Conservation (phyloP, 2,113 vertebrate genomes). For the Ceyx margarethae region DNA sequence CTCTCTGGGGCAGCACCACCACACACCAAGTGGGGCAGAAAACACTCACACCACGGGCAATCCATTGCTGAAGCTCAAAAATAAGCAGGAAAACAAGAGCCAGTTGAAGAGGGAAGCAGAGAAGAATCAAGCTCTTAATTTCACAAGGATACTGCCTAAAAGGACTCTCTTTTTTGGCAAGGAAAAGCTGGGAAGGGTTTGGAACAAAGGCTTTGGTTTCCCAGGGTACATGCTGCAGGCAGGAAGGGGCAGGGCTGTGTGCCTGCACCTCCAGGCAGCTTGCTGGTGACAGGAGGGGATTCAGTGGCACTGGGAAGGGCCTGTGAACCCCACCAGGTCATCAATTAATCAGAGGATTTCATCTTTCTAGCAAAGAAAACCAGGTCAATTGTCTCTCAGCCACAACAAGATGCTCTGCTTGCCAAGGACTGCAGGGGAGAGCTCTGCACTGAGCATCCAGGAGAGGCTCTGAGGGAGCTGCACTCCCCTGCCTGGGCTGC, state of each 20-base stretch:
- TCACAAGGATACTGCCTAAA: neutral
- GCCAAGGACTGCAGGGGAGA: fast-evolving
- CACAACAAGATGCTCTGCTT: neutral
- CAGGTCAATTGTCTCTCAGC: neutral
- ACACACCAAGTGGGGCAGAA: neutral
- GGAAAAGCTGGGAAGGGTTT: neutral
- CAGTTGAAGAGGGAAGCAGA: neutral
- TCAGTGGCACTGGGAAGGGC: neutral
- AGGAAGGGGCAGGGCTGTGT: neutral
- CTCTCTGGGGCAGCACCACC: neutral
- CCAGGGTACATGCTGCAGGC: neutral
- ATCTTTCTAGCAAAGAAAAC: neutral
- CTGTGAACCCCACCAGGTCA: neutral
- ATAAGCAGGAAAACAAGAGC: neutral
- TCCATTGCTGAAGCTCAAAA: neutral
- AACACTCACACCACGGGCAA: neutral
- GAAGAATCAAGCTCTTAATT: neutral
- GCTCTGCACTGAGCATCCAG: neutral
- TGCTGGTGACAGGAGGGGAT: neutral
- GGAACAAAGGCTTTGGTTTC: neutral
- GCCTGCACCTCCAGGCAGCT: neutral
- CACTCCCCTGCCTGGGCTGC: neutral
- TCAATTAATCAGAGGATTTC: constrained; percentile 8
- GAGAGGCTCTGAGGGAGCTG: neutral
- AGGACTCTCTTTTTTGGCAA: neutral